phyloP scores from a whole-genome alignment of 64 coral and sea anemone species.

The Cladopsammia gracilis region DNA sequence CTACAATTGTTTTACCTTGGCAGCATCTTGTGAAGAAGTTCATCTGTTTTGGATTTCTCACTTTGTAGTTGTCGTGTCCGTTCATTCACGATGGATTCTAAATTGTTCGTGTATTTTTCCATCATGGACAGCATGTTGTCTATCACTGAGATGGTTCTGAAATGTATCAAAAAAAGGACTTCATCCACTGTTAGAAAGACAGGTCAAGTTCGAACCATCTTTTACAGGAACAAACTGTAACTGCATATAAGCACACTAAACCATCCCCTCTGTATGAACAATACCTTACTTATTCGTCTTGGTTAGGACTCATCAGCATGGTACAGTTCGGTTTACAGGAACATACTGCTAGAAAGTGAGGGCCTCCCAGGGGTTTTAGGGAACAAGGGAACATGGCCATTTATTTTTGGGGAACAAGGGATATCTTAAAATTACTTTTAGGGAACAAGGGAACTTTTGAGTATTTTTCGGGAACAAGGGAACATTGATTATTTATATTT shows the following conservation, averaged over 20 bases:
- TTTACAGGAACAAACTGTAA: not conserved
- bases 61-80: slow-evolving; percentile 76
- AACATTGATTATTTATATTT: too few species aligned
- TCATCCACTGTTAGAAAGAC: not conserved
- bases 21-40: slow-evolving; percentile 80
- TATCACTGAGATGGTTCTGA: slow-evolving; percentile 58
- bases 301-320: too few species aligned
- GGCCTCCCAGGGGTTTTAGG: too few species aligned
- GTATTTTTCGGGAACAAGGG: too few species aligned
- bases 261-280: too few species aligned
- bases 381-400: too few species aligned
- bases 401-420: too few species aligned
- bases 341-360: too few species aligned
- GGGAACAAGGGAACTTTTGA: too few species aligned
- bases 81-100: slow-evolving; percentile 81
- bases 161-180: not conserved
- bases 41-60: slow-evolving; percentile 78
- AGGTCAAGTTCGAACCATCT: not conserved
- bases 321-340: too few species aligned
- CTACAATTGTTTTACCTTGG: slow-evolving; percentile 53
- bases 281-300: too few species aligned
- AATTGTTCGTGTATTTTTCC: slow-evolving; percentile 85
- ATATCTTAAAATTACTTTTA: too few species aligned
- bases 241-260: not conserved
- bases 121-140: slow-evolving; percentile 91